These are phyloP conservation scores for Henicopernis longicauda DNA, from an alignment of 2,113 vertebrate genomes.

Conservation along the genomic window DNA sequence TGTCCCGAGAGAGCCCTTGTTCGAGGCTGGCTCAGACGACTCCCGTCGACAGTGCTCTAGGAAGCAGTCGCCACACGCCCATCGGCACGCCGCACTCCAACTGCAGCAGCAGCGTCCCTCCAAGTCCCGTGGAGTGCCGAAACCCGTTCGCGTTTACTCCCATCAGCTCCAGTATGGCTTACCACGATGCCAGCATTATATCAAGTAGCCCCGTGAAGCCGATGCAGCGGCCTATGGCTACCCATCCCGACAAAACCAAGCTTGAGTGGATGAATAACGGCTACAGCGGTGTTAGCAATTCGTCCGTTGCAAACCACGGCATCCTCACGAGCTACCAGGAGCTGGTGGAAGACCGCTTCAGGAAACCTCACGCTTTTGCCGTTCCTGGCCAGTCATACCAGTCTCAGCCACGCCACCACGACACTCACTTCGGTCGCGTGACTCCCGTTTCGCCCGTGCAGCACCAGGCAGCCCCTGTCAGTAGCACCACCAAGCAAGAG, in stretches of 20 bases:
- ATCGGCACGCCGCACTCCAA: conserved; percentile 93
- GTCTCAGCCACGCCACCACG: conserved; percentile 84
- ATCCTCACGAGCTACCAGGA: conserved; percentile 93
- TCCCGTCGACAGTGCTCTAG: conserved; percentile 90
- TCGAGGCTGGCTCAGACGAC: conserved; percentile 86
- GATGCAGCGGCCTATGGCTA: conserved; percentile 97
- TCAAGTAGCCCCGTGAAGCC: conserved; percentile 96
- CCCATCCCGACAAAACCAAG: conserved; percentile 95
- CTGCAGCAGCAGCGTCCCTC: conserved; percentile 94
- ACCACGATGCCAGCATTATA: conserved; percentile 89
- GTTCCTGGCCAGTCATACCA: conserved; percentile 93
- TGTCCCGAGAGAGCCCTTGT: conserved; percentile 90
- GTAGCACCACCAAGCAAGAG: conserved; percentile 85
- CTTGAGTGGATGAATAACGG: conserved; percentile 98
- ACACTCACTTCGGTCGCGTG: conserved; percentile 87
- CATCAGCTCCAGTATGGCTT: conserved; percentile 93
- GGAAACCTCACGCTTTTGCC: conserved; percentile 96
- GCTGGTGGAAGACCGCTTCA: conserved; percentile 93
- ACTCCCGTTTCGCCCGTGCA: conserved; percentile 94
- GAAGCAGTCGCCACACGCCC: conserved; percentile 92
- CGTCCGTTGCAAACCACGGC: conserved; percentile 77
- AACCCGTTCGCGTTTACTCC: conserved; percentile 97
- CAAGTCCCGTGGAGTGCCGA: conserved; percentile 95
- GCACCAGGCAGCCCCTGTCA: conserved; percentile 82
- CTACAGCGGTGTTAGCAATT: conserved; percentile 76